Conservation (phyloP, 2,888 invertebrate species). For the Lottia scabra region DNA sequence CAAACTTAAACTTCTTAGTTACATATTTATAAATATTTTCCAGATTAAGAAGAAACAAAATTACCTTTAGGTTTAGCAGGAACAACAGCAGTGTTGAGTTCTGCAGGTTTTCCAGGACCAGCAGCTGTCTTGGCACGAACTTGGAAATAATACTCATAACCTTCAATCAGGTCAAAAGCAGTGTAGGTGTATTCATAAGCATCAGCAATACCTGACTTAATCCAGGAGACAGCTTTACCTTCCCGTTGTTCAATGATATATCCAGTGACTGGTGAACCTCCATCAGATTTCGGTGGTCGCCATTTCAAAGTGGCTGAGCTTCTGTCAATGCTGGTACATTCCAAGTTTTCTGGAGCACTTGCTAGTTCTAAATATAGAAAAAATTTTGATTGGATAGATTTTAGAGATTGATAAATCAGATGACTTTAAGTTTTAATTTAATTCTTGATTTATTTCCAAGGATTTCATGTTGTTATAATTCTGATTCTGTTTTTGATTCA, state of each 20-base stretch:
- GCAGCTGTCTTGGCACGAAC: constrained; percentile 64
- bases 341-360: constrained; percentile 50
- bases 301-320: constrained; percentile 59
- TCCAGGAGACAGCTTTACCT: constrained; percentile 45
- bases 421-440: too few species aligned
- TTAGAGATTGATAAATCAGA: too few species aligned
- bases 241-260: constrained; percentile 57
- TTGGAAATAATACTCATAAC: constrained; percentile 64
- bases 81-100: constrained; percentile 48
- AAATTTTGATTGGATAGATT: too few species aligned
- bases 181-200: constrained; percentile 34
- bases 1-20: too few species aligned
- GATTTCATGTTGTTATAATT: neutral
- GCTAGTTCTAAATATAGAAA: constrained; percentile 44
- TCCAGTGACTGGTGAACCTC: constrained; percentile 54
- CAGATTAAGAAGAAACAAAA: constrained; percentile 66
- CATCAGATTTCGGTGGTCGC: constrained; percentile 65
- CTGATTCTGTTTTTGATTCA: neutral
- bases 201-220: constrained; percentile 43
- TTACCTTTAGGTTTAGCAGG: constrained; percentile 75
- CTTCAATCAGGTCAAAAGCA: constrained; percentile 55
- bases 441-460: too few species aligned
- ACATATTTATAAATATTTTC: too few species aligned
- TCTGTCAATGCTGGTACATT: constrained; percentile 45
- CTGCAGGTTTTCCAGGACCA: constrained; percentile 51